Conservation (phyloP, 2,113 vertebrate species). For the Ornithorhynchus anatinus region DNA sequence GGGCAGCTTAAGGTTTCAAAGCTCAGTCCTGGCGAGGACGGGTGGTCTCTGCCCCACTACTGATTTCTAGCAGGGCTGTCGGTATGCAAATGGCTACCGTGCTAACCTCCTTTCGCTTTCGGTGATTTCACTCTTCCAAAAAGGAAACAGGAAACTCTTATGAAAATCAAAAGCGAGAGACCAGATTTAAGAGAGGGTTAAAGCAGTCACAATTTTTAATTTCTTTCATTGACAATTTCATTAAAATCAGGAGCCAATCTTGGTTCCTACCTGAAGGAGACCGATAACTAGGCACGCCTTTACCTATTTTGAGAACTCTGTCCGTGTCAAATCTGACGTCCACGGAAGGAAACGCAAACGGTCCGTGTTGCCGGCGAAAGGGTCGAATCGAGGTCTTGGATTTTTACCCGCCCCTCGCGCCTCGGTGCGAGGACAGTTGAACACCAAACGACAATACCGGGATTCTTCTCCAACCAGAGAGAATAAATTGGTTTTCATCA, state of each 20-base stretch:
- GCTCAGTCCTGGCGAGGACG: too few relatives aligned
- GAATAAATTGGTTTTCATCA: too few relatives aligned
- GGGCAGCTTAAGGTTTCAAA: too few relatives aligned
- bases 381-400: conserved; percentile 6
- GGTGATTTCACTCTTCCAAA: not conserved
- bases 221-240: conserved; percentile 48
- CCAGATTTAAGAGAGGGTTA: conserved; percentile 6
- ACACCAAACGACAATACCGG: too few relatives aligned
- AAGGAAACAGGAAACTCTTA: not conserved
- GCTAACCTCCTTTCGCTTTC: not conserved
- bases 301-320: conserved; percentile 1
- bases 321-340: conserved; percentile 2
- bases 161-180: conserved; percentile 13
- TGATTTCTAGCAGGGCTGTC: too few relatives aligned
- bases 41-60: too few relatives aligned
- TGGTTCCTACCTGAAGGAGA: not conserved
- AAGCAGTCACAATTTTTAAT: conserved; percentile 1
- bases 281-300: not conserved
- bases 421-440: conserved; percentile 9
- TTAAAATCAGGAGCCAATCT: conserved; percentile 44
- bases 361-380: conserved; percentile 10
- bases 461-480: too few relatives aligned
- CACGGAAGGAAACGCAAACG: not conserved
- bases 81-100: too few relatives aligned
- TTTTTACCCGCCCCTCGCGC: conserved; percentile 14